Evolutionary conservation across 2,113 vertebrate genomes (phyloP), one percentile per base, ranked within the genome.

Genomic region (Prochilodus magdalenae): DNA sequence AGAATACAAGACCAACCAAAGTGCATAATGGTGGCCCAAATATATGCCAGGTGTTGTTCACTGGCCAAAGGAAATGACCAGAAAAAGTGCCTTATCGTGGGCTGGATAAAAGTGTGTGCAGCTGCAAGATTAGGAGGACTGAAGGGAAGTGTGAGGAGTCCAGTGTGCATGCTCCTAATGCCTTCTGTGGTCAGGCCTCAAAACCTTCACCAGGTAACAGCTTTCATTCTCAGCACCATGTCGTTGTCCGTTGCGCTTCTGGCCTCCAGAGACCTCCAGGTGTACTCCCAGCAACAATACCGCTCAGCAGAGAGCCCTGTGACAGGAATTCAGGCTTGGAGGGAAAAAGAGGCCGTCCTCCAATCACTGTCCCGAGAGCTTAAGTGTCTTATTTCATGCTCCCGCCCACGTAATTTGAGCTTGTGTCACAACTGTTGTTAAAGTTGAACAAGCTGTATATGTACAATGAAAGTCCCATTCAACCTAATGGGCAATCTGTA

Each of bases 81-180:
- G 13, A 40, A 40, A 22, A 59, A 59, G 33, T 18, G n/a, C 22
- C 65, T 79, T 79, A 79, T 79, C 66, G 11, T 22, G 15, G 33
- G n/a, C 1, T 44, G 33, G 24, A 79, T 51, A 29, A 79, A 70
- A 79, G n/a, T n/a, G n/a, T 79, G 77, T 79, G 77, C 77, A 79
- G 77, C 66, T 8, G 53, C 10, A 15, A 79, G 77, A 79, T 79
- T 79, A 79, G 66, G 66, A 22, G 24, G 66, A 59, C 63, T 44
- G 66, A 79, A 71, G 47, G 53, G 16, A 57, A n/a, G 49, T 44
- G 15, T 27, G 76, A 73, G 26, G 71, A 55, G 49, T 22, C 26
- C 30, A 12, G 71, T 55, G 49, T 22, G 33, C 33, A 44, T 40
- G 29, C 44, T 59, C 51, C 6, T 47, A 20, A 79, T 59, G 30